Evolutionary conservation across 2,888 invertebrate genomes (phyloP).

Genomic region (Blastobasis lacticolella): DNA sequence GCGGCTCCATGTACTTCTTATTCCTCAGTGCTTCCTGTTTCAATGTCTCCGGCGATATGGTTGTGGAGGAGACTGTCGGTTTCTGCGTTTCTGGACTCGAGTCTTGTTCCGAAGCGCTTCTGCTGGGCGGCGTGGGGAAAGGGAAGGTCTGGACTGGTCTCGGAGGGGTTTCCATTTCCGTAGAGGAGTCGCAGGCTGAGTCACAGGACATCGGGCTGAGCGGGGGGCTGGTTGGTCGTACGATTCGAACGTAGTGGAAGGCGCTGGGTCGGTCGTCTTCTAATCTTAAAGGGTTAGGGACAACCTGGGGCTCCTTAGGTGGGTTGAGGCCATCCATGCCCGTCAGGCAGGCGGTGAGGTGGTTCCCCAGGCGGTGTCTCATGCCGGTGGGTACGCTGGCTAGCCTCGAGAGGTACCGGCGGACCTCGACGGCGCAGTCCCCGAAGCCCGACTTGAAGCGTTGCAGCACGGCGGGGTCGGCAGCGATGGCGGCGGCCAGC

Average conservation of each 20-base stretch:
- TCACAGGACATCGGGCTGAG: constrained; percentile 82
- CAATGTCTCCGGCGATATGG: constrained; percentile 59
- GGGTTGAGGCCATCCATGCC: constrained; percentile 60
- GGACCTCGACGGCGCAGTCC: constrained; percentile 90
- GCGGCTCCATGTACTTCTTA: constrained; percentile 59
- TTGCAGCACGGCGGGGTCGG: constrained; percentile 88
- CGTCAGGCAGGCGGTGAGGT: constrained; percentile 77
- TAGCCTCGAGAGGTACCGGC: constrained; percentile 78
- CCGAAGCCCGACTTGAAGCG: constrained; percentile 91
- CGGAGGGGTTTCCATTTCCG: constrained; percentile 69
- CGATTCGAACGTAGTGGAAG: constrained; percentile 55
- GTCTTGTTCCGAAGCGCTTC: constrained; percentile 72
- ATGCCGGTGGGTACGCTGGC: constrained; percentile 76
- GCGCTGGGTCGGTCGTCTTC: constrained; percentile 62
- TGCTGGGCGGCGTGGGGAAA: constrained; percentile 75
- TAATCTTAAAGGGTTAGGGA: constrained; percentile 67
- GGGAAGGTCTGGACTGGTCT: constrained; percentile 56
- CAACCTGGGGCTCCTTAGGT: constrained; percentile 68
- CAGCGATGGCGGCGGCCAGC: constrained; percentile 84
- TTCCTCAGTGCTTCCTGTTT: constrained; percentile 46
- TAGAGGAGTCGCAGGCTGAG: constrained; percentile 78
- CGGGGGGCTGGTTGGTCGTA: constrained; percentile 77
- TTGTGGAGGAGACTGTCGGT: constrained; percentile 70
- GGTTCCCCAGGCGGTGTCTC: constrained; percentile 77
- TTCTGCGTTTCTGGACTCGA: constrained; percentile 68